Percentiles rank a stretch among this genome's conserved stretches.
These are phyloP conservation scores for Gavia stellata DNA, from an alignment of 2,113 vertebrate genomes.

Conservation along the genomic window DNA sequence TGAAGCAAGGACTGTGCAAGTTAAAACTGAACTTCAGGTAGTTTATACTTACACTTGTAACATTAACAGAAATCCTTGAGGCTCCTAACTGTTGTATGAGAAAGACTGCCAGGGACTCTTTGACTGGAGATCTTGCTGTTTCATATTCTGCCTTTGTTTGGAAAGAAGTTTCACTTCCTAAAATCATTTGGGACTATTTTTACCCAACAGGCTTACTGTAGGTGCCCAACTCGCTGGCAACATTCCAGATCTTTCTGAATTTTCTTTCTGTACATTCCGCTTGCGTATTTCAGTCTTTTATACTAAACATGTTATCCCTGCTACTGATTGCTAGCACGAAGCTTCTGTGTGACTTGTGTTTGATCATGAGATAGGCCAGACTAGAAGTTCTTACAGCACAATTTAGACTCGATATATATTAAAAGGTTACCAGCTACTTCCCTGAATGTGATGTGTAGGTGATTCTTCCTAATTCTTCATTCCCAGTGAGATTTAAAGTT, in stretches of 20 bases:
- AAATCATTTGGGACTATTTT: background rate
- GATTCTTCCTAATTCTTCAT: background rate
- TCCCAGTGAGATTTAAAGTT: background rate
- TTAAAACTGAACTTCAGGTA: background rate
- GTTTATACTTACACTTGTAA: background rate
- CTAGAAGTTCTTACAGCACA: background rate
- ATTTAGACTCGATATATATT: background rate
- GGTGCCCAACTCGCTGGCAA: background rate
- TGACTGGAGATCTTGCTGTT: background rate
- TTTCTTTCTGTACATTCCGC: background rate
- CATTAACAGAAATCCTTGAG: background rate
- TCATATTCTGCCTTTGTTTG: background rate
- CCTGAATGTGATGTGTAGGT: rapidly evolving
- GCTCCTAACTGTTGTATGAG: background rate
- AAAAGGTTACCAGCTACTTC: background rate
- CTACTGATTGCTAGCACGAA: background rate
- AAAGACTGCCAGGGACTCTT: background rate
- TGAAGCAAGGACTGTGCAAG: background rate
- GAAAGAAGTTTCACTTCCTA: background rate
- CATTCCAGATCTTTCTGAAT: background rate
- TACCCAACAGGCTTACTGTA: background rate
- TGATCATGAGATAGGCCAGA: background rate
- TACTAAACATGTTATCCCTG: background rate
- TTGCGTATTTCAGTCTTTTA: background rate
- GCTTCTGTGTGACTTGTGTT: background rate